Evolutionary conservation across 2,888 invertebrate species (phyloP).

Genomic region (Apeira syringaria): DNA sequence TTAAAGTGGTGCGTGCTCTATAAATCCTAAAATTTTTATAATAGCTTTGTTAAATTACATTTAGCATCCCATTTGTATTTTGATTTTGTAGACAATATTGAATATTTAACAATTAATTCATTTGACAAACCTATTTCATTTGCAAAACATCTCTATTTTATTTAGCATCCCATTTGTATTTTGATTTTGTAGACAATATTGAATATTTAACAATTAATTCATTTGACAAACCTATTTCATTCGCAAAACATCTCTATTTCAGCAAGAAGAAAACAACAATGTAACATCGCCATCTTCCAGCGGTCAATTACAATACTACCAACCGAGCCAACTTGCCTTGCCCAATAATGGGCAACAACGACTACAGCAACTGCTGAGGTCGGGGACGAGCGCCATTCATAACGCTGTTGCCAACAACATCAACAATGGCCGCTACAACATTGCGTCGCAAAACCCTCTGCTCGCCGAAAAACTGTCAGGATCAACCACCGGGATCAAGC

Average conservation of each 20-base stretch:
- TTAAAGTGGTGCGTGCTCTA: too few relatives aligned
- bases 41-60: too few relatives aligned
- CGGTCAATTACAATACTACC: constrained; percentile 75
- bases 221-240: too few relatives aligned
- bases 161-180: too few relatives aligned
- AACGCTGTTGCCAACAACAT: constrained; percentile 72
- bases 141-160: too few relatives aligned
- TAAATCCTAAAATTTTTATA: too few relatives aligned
- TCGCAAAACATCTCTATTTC: constrained; percentile 55
- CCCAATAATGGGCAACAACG: constrained; percentile 74
- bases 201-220: too few relatives aligned
- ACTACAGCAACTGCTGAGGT: constrained; percentile 69
- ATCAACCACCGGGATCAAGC: constrained; percentile 86
- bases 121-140: too few relatives aligned
- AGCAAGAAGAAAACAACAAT: constrained; percentile 83
- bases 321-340: constrained; percentile 61
- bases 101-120: too few relatives aligned
- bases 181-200: too few relatives aligned
- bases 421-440: constrained; percentile 87
- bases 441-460: constrained; percentile 93
- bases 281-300: constrained; percentile 71
- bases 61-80: too few relatives aligned
- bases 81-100: too few relatives aligned
- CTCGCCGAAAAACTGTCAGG: constrained; percentile 93
- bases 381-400: constrained; percentile 77